Conservation (phyloP, 1,140 invertebrate genomes). For the Lineus longissimus region DNA sequence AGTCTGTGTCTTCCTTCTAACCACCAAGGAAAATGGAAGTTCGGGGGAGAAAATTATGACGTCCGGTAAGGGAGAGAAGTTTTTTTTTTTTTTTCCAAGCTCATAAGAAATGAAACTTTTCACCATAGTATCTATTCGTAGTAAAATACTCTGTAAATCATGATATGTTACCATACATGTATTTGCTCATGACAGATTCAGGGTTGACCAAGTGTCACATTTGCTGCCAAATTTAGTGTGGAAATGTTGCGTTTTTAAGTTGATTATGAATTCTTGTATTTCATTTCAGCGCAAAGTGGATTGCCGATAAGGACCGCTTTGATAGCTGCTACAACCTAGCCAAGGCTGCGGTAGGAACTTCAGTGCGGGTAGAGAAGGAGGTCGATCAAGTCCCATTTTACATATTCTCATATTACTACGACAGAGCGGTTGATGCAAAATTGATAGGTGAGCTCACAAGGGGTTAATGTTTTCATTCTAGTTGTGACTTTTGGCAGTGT, state of each 20-base stretch:
- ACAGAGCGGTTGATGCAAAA: slow-evolving; percentile 78
- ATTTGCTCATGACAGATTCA: no score
- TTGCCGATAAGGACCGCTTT: not conserved
- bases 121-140: no score
- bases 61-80: not conserved
- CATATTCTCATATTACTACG: slow-evolving; percentile 92
- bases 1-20: not conserved
- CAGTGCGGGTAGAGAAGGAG: slow-evolving; percentile 34
- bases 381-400: slow-evolving; percentile 62
- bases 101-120: no score
- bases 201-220: no score
- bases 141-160: no score
- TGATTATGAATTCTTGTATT: no score
- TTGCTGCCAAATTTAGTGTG: no score
- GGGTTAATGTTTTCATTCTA: not conserved
- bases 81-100: no score
- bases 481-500: no score
- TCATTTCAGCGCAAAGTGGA: no score
- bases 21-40: slow-evolving; percentile 1
- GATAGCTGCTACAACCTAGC: not conserved
- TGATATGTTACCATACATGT: no score
- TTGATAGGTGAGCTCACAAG: slow-evolving; percentile 63
- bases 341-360: slow-evolving; percentile 9
- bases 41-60: not conserved
- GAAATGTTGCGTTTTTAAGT: no score